phyloP scores from a whole-genome alignment of 1,140 invertebrate genomes.

The Hyles euphorbiae region DNA sequence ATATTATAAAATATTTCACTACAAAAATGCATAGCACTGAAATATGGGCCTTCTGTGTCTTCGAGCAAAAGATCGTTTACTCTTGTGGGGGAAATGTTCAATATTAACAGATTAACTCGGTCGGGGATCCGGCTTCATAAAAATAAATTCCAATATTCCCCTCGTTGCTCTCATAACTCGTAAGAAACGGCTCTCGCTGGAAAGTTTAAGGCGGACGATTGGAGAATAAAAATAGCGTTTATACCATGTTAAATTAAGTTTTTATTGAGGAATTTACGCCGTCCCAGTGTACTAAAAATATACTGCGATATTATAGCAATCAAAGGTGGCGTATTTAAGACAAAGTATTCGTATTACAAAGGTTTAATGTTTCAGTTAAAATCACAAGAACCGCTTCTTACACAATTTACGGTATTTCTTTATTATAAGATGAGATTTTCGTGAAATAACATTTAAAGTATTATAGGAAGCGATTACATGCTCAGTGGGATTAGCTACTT shows the following conservation, averaged over 20 bases:
- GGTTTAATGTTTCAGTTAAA: too few species aligned
- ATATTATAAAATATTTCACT: neutral
- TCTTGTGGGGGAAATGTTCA: conserved; percentile 49
- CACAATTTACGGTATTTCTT: too few species aligned
- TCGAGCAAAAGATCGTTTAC: conserved; percentile 27
- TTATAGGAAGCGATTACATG: too few species aligned
- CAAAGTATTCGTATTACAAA: neutral
- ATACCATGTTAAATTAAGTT: conserved; percentile 56
- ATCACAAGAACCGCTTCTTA: too few species aligned
- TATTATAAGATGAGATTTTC: too few species aligned
- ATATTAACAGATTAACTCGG: conserved; percentile 65
- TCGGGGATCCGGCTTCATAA: conserved; percentile 52
- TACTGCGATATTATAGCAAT: conserved; percentile 24
- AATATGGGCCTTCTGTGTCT: neutral
- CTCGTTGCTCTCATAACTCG: conserved; percentile 54
- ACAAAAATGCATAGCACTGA: neutral
- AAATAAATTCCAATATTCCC: conserved; percentile 63
- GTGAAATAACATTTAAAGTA: neutral
- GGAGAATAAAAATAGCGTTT: conserved; percentile 59
- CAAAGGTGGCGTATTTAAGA: conserved; percentile 5
- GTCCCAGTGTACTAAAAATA: conserved; percentile 32
- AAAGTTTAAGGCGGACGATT: conserved; percentile 54
- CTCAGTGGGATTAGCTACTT: too few species aligned
- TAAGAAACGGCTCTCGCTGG: conserved; percentile 46
- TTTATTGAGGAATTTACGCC: conserved; percentile 52